Evolutionary conservation across 2,113 vertebrate genomes (phyloP), one percentile per base, ranked within the genome.

Genomic region (Accipiter virgatus): DNA sequence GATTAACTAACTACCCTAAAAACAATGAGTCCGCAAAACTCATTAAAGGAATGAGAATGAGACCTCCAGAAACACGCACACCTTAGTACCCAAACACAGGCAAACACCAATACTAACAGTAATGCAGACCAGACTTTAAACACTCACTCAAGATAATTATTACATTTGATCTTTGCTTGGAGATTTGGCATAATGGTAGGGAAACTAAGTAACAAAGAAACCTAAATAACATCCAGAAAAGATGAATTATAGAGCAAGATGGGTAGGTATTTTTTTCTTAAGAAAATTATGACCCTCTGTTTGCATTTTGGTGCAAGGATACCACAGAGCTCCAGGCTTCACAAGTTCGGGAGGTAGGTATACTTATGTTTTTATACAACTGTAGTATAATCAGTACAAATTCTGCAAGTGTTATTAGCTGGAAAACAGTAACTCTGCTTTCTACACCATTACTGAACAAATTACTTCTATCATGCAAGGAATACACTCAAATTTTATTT

Each of bases 61-160:
- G 32, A 48, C 42, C 65, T 67, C 58, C 47, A 34, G 58, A 62
- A 72, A 32, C 11, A 26, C 1, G 0, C 26, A 12, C 0, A 0
- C 16, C 29, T 23, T 36, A 34, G 32, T 31, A 58, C 43, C 31
- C 62, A 26, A 34, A 13, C 0, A 0, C 29, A 62, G 14, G 27
- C 47, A 77, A 31, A 68, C 45, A 36, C 12, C 2, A 1, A 52
- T 4, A 13, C 7, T 2, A 81, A 11, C 27, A 38, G 20, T 26
- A 32, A 40, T 56, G 2, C 26, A 61, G 20, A 27, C 9, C 32
- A 38, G 43, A 16, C 13, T 67, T 34, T 21, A 36, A 45, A 26
- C 19, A 10, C 13, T 86, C 31, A 5, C 29, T 58, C 22, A 14
- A 26, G 11, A 16, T 31, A 45, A 67, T 29, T 18, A 52, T 16